Conservation (phyloP, 2,797 vertebrate species). For the Sebastes trivittatus region DNA sequence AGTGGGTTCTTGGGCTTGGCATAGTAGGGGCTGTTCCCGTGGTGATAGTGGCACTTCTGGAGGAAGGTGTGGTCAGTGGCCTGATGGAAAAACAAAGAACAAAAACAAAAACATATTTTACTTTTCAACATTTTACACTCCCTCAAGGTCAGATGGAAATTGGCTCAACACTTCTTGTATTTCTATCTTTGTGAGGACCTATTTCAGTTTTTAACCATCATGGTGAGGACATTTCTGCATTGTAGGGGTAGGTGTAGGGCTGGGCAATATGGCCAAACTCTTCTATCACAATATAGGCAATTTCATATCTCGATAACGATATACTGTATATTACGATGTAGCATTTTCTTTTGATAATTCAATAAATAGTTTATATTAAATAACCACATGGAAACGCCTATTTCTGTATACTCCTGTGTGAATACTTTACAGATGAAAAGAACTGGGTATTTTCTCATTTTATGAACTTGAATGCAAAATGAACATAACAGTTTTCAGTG, state of each 20-base stretch:
- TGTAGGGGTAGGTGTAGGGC: not conserved
- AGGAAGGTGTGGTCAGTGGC: slow-evolving; percentile 96
- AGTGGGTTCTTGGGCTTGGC: slow-evolving; percentile 90
- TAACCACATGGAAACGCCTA: not conserved
- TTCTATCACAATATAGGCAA: rapidly evolving
- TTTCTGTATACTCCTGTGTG: not conserved
- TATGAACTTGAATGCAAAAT: rapidly evolving
- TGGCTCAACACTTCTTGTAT: not conserved
- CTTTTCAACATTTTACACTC: not conserved
- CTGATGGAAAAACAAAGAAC: slow-evolving; percentile 64
- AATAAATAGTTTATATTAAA: not conserved
- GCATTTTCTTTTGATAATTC: not conserved
- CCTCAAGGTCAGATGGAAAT: not conserved
- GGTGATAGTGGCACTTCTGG: slow-evolving; percentile 96
- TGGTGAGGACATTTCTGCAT: not conserved
- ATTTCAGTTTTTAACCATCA: too few species aligned
- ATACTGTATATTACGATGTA: too few species aligned
- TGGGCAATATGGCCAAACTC: too few species aligned
- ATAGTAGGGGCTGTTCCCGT: slow-evolving; percentile 86
- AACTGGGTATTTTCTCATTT: too few species aligned
- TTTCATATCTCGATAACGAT: too few species aligned
- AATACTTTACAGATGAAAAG: too few species aligned
- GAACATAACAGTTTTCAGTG: too few species aligned
- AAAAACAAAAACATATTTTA: not conserved
- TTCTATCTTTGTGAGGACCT: too few species aligned